Conservation (phyloP, 2,888 invertebrate genomes). For the Parnassius glacialis region DNA sequence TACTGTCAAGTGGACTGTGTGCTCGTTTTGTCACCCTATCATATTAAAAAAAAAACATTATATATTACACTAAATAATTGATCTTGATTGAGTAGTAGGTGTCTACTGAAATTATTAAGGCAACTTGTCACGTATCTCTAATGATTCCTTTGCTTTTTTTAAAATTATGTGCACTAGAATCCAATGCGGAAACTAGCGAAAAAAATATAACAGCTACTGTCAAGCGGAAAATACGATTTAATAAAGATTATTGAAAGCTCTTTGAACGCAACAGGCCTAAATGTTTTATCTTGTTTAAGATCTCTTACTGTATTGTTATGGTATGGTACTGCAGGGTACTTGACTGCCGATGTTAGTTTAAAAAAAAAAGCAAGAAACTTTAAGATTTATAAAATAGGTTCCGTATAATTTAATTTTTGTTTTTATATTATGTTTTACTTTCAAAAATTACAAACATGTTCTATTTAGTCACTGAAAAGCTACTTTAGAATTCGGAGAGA, state of each 20-base stretch:
- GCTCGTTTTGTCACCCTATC: too few relatives aligned
- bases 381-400: slow-evolving; percentile 23
- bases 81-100: too few relatives aligned
- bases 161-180: background rate
- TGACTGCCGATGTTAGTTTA: slow-evolving; percentile 34
- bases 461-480: too few relatives aligned
- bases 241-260: slow-evolving; percentile 11
- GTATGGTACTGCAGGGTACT: slow-evolving; percentile 30
- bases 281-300: slow-evolving; percentile 30
- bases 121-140: too few relatives aligned
- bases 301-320: slow-evolving; percentile 27
- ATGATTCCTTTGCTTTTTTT: background rate
- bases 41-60: too few relatives aligned
- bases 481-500: too few relatives aligned
- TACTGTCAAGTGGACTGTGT: too few relatives aligned
- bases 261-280: slow-evolving; percentile 6
- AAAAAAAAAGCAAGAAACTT: slow-evolving; percentile 9
- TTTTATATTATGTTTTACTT: background rate
- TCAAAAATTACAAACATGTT: too few relatives aligned
- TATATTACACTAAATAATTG: too few relatives aligned
- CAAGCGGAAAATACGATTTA: slow-evolving; percentile 19
- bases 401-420: slow-evolving; percentile 26
- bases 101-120: too few relatives aligned
- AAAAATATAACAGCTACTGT: slow-evolving; percentile 17
- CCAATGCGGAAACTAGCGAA: slow-evolving; percentile 13